Base-by-base conservation (phyloP, 1,140 invertebrate species). In the Sycophila sp. region DNA sequence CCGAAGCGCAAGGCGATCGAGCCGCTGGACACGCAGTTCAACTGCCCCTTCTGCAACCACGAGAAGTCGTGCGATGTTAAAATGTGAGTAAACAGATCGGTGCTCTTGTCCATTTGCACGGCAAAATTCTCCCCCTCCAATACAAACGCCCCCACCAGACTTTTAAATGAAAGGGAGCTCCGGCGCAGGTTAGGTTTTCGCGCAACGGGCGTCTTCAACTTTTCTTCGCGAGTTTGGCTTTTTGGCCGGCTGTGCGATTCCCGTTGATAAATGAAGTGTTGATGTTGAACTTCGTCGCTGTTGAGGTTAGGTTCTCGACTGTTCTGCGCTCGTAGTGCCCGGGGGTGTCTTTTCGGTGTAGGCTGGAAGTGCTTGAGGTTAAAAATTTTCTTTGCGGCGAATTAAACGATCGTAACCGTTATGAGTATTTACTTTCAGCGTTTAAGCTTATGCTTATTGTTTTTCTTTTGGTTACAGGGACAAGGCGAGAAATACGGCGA, bases 41-140 rank as follows among this genome's bases (percentile, higher is more conserved):
- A 99, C 83, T 99, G 98, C 81, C 98, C 98, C 6, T 99, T 99
- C 88, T 99, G 98, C 85, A 99, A 99, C 87, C 98, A 99, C 81
- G 98, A 99, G 86, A 97, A 96, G 78, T 98, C 97, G 1, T 99
- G 98, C 87, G 98, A 99, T 89, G 98, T 99, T 42, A 99, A 99
- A 92, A 96, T 99, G 98, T 98, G 90, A 90, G 92, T 69, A 69
- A 69, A 69, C 67, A 69, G 7, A 40, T 59, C 56, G 22, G 15
- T 40, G 15, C 26, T 10, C n/a, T 1, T 7, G 19, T 15, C 40
- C 19, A 17, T 0, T 7, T 47, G 36, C 34, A 22, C 32, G 42
- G 30, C 55, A 15, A 36, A 49, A n/a, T 45, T 26, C 55, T 30
- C n/a, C 64, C 64, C 34, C 65, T 40, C 56, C n/a, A 30, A 47